Percentiles rank a stretch among this genome's conserved stretches.
Conservation (phyloP, 2,888 invertebrate genomes). For the Eupithecia subfuscata region DNA sequence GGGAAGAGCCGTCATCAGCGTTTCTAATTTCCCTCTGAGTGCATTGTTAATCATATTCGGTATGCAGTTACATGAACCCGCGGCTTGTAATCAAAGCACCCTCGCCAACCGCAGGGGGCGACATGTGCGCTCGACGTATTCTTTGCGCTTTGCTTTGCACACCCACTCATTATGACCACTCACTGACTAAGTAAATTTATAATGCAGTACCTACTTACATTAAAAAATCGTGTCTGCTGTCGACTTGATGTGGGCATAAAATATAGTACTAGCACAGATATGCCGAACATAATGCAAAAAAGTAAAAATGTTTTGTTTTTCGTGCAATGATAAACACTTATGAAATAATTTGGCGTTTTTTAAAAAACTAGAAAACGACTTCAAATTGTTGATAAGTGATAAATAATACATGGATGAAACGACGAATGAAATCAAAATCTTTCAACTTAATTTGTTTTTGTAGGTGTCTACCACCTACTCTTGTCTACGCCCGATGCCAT, state of each 20-base stretch:
- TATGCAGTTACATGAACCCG: constrained; percentile 48
- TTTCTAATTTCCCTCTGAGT: constrained; percentile 45
- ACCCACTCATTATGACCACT: constrained; percentile 62
- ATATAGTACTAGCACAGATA: neutral
- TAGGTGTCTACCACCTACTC: no score
- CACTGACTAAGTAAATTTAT: neutral
- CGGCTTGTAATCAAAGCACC: constrained; percentile 60
- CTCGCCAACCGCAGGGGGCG: constrained; percentile 45
- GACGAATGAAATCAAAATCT: no score
- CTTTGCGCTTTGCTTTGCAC: constrained; percentile 77
- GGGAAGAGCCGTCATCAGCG: constrained; percentile 37
- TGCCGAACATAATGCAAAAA: neutral
- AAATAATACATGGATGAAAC: no score
- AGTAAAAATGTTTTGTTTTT: no score
- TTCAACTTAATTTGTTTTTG: no score
- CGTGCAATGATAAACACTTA: no score
- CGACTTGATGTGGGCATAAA: neutral
- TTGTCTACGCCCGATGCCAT: no score
- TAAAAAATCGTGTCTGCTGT: neutral
- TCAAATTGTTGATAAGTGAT: no score
- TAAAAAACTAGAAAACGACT: no score
- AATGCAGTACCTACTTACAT: neutral
- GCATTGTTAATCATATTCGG: constrained; percentile 50
- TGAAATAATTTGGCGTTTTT: no score
- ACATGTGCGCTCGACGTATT: constrained; percentile 74